Evolutionary conservation across 2,797 vertebrate species (phyloP), one percentile per base, ranked within the genome.

Genomic region (Pseudochaenichthys georgianus): DNA sequence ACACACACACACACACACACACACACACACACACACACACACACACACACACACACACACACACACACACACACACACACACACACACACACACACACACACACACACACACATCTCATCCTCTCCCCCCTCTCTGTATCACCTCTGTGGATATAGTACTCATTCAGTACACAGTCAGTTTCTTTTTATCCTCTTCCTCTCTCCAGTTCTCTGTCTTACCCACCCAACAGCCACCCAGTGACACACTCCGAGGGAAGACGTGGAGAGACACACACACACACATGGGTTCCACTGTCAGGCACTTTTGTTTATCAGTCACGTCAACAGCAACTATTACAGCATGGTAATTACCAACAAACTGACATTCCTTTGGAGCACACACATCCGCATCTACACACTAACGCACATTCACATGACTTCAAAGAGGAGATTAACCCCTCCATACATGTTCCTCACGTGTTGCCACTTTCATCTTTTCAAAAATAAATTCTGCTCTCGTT

Each of bases 151-250:
- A 81, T 85, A 75, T 73, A 80, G 71, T 73, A 81, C 73, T 82
- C 73, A 87, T 76, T 42, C 83, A 88, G 83, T 84, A 91, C 87
- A 87, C 74, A 88, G 85, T 81, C 78, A 83, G 74, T 87, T 61
- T 8, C 83, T 80, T 89, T 87, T 74, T 73, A 89, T 87, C 75
- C 68, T 84, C 58, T 69, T 43, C n/a, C 46, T 80, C 47, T 68
- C 31, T 11, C 51, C 64, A 55, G 54, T 80, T 81, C 69, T 69
- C 61, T 28, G 51, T 58, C 38, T 85, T 67, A 55, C 0, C 38
- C 81, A 73, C 42, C n/a, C 61, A n/a, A 71, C 65, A 65, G 50
- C 60, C 10, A 70, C 55, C 42, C 47, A 77, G 66, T 58, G 28
- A 74, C 63, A 71, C 64, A 60, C 52, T 67, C 42, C 12, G 57